These are phyloP conservation scores for Orientallactaga bullata DNA, from an alignment of 2,113 vertebrate species.

Conservation along the genomic window DNA sequence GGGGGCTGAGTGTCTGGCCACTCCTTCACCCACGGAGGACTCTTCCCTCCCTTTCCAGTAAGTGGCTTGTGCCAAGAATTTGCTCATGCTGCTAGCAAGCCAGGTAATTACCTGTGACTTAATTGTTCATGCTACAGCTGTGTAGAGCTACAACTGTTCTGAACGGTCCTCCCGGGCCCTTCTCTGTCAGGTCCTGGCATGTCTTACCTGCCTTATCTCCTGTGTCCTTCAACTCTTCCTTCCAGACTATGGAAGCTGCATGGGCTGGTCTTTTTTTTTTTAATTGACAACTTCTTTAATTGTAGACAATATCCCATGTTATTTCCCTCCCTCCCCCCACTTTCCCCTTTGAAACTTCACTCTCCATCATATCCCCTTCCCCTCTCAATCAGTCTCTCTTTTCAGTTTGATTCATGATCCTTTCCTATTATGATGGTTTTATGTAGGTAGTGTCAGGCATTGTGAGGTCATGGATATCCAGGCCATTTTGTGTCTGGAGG, in stretches of 20 bases:
- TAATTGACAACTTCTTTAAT: too few species aligned
- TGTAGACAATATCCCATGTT: too few species aligned
- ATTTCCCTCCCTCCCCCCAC: too few species aligned
- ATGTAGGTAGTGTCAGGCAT: too few species aligned
- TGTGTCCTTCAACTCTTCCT: not conserved
- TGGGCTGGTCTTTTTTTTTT: not conserved
- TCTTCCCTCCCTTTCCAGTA: slow-evolving; percentile 44
- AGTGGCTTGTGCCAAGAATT: slow-evolving; percentile 62
- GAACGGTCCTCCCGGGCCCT: not conserved
- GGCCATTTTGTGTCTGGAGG: too few species aligned
- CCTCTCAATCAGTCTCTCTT: too few species aligned
- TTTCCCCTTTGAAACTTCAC: too few species aligned
- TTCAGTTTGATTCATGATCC: too few species aligned
- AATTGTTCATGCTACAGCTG: slow-evolving; percentile 14
- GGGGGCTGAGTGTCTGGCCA: slow-evolving; percentile 47
- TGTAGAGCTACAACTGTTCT: not conserved
- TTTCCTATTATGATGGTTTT: too few species aligned
- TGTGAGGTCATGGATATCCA: too few species aligned
- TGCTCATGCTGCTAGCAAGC: slow-evolving; percentile 58
- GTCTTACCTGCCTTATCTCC: slow-evolving; percentile 2
- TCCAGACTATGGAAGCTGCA: not conserved
- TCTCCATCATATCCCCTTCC: too few species aligned
- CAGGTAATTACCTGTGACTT: slow-evolving; percentile 71
- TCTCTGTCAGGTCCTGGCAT: slow-evolving; percentile 18
- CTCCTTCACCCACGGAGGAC: slow-evolving; percentile 1